Evolutionary conservation across 2,888 invertebrate genomes (phyloP).

Genomic region (Gymnosoma rotundatum): DNA sequence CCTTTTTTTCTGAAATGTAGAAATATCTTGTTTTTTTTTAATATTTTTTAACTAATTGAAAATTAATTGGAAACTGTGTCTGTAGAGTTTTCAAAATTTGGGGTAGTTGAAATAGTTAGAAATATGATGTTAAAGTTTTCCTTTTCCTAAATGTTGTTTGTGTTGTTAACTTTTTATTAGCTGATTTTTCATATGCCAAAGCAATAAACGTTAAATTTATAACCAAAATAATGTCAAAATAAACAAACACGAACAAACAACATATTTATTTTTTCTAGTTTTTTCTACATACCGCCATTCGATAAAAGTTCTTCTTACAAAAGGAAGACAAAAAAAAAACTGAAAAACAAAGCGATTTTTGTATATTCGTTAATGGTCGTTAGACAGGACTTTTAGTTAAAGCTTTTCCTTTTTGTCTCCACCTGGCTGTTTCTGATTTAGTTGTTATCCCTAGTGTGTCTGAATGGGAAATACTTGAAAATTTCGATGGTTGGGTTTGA

Average conservation of each 20-base stretch:
- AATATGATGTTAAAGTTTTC: slow-evolving; percentile 42
- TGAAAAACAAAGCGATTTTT: slow-evolving; percentile 25
- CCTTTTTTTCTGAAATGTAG: too few species aligned
- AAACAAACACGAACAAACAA: slow-evolving; percentile 70
- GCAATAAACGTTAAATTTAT: slow-evolving; percentile 71
- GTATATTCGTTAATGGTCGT: slow-evolving; percentile 44
- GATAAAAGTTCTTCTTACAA: slow-evolving; percentile 34
- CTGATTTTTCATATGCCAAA: slow-evolving; percentile 71
- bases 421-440: background rate
- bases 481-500: slow-evolving; percentile 42
- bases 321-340: slow-evolving; percentile 10
- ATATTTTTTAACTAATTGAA: too few species aligned
- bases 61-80: background rate
- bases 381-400: slow-evolving; percentile 51
- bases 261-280: slow-evolving; percentile 59
- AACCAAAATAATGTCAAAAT: slow-evolving; percentile 66
- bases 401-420: background rate
- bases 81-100: background rate
- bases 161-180: slow-evolving; percentile 66
- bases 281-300: slow-evolving; percentile 36
- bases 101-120: background rate
- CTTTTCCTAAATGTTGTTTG: slow-evolving; percentile 35
- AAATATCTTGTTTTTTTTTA: too few species aligned
- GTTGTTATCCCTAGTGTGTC: slow-evolving; percentile 51
- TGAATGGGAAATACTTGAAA: slow-evolving; percentile 66